Evolutionary conservation across 2,888 invertebrate species (phyloP).

Genomic region (Psococerastis gibbosa): DNA sequence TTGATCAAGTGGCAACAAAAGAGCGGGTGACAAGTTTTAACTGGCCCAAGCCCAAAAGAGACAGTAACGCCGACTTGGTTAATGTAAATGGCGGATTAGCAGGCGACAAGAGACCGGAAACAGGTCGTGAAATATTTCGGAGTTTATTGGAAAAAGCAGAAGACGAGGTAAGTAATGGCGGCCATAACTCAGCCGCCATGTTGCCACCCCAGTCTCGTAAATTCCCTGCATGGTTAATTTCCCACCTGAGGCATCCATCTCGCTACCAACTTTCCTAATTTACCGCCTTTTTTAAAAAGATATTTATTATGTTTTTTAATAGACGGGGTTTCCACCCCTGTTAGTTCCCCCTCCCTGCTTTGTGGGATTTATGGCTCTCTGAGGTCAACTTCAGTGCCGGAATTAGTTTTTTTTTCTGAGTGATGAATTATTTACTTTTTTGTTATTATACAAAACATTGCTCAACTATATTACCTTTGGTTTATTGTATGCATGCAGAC

Average conservation of each 20-base stretch:
- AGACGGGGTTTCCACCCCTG: background rate
- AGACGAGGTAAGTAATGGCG: constrained; percentile 4
- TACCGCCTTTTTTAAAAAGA: background rate
- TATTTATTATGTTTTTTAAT: background rate
- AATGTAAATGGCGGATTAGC: background rate
- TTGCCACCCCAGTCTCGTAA: background rate
- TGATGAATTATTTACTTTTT: too few species aligned
- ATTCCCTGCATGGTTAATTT: constrained; percentile 7
- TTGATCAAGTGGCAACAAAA: too few species aligned
- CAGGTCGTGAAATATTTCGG: background rate
- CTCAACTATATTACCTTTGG: too few species aligned
- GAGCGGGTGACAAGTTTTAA: background rate
- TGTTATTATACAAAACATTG: too few species aligned
- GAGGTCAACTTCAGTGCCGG: too few species aligned
- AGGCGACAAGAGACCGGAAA: background rate
- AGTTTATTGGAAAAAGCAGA: background rate
- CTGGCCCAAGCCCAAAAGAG: background rate
- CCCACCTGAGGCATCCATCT: constrained; percentile 10
- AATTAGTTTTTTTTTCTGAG: too few species aligned
- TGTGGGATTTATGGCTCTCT: background rate
- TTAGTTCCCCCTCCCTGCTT: background rate
- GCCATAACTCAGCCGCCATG: constrained; percentile 6
- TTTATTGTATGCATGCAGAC: too few species aligned
- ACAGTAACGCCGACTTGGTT: too few species aligned
- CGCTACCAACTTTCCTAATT: background rate